Base-by-base conservation (phyloP, 1,140 invertebrate genomes). In the Drosophila orosa region DNA sequence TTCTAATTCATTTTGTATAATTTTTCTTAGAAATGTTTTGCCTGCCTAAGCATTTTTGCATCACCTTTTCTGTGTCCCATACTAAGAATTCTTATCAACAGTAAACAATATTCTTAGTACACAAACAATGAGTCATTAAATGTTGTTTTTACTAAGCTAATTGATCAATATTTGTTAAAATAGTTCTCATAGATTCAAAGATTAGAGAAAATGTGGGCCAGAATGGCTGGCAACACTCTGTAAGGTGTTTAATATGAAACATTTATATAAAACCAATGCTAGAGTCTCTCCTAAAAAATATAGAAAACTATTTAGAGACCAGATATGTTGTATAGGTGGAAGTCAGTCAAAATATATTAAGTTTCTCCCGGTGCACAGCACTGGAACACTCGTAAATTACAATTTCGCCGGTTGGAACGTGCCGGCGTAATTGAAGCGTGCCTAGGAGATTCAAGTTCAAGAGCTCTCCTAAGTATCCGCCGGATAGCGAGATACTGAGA, bases 371-470 rank as follows among this genome's bases (percentile, higher is more conserved):
- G 60, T 66, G 65, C 45, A 54, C 29, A 52, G 13, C 15, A 44
- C 3, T 31, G 19, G 31, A 63, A 50, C 44, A 33, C 39, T 69
- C 63, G 52, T 76, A 58, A 76, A 76, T 76, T 76, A 59, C 48
- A 68, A 68, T 74, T 73, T 73, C 10, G 39, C 37, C 9, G n/a
- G 17, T 22, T 35, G 39, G 25, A 73, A 74, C 57, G 71, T 62
- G 68, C 37, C 47, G 17, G 13, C 35, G 52, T 71, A 72, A 54
- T 56, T 50, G 56, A 47, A 56, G 27, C 40, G 35, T 47, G 31
- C 35, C 50, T 22, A 17, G 15, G 8, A 35, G 25, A n/a, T 60
- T 71, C 68, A 71, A 72, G 68, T 71, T 71, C 66, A 71, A 68
- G 65, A 62, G 57, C 31, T 65, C 22, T 40, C 45, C n/a, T 17